phyloP scores from a whole-genome alignment of 2,797 vertebrate genomes.

The Pseudochromis fuscus region DNA sequence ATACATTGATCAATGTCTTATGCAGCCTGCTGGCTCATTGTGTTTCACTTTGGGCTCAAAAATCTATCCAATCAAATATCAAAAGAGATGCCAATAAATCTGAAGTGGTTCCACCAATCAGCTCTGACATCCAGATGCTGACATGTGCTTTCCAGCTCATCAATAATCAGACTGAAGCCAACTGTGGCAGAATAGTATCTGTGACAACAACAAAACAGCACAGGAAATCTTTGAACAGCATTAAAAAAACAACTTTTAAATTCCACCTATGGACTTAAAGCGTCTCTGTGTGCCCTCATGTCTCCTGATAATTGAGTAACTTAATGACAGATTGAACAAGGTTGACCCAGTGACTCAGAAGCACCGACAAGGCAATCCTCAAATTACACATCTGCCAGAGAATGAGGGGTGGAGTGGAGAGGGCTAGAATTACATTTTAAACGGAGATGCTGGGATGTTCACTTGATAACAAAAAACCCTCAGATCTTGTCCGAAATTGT shows the following conservation, averaged over 20 bases:
- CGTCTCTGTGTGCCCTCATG: conserved; percentile 23
- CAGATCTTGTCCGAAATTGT: conserved; percentile 31
- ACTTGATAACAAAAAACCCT: conserved; percentile 48
- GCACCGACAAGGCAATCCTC: conserved; percentile 48
- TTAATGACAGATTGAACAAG: conserved; percentile 70
- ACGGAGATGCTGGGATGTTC: conserved; percentile 35
- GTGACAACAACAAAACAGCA: too few species aligned
- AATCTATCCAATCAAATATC: too few species aligned
- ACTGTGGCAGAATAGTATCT: too few species aligned
- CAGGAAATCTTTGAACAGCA: not conserved
- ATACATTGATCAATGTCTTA: too few species aligned
- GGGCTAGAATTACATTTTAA: conserved; percentile 70
- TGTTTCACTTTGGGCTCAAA: too few species aligned
- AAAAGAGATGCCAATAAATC: too few species aligned
- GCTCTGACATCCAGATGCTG: too few species aligned
- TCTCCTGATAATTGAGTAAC: conserved; percentile 52
- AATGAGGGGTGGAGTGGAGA: conserved; percentile 76
- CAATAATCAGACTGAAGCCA: too few species aligned
- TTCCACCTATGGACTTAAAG: conserved; percentile 31
- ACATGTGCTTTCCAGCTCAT: too few species aligned
- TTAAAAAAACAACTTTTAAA: conserved; percentile 1
- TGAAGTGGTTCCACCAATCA: too few species aligned
- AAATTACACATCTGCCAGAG: conserved; percentile 76
- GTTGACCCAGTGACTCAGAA: conserved; percentile 70
- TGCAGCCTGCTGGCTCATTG: too few species aligned